Conservation (phyloP, 2,888 invertebrate species). For the Limnephilus rhombicus region DNA sequence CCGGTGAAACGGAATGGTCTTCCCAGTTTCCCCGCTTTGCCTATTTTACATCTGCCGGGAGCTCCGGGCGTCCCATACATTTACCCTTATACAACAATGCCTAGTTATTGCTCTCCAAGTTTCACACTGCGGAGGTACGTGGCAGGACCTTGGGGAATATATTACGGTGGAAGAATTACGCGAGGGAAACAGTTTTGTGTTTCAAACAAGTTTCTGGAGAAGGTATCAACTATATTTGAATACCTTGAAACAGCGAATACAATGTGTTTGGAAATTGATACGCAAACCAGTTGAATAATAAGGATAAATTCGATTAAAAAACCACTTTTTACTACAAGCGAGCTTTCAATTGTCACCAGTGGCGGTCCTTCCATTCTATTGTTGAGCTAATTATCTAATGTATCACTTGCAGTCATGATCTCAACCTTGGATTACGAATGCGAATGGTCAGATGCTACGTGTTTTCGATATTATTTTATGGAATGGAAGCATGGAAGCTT, state of each 20-base stretch:
- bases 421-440: too few relatives aligned
- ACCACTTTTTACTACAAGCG: not conserved
- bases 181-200: not conserved
- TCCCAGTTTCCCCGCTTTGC: not conserved
- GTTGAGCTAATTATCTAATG: too few relatives aligned
- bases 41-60: not conserved
- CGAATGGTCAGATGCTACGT: too few relatives aligned
- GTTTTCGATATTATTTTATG: too few relatives aligned
- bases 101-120: not conserved
- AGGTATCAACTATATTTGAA: not conserved
- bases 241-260: not conserved
- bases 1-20: slow-evolving; percentile 28
- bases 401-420: too few relatives aligned
- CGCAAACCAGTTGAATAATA: not conserved
- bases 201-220: not conserved
- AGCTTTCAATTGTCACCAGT: too few relatives aligned
- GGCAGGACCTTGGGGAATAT: not conserved
- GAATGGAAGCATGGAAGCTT: too few relatives aligned
- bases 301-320: not conserved
- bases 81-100: not conserved
- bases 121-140: not conserved
- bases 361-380: too few relatives aligned
- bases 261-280: not conserved
- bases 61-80: not conserved
- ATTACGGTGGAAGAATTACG: not conserved